Evolutionary conservation across 1,140 invertebrate genomes (phyloP).

Genomic region (Drosophila dunni): DNA sequence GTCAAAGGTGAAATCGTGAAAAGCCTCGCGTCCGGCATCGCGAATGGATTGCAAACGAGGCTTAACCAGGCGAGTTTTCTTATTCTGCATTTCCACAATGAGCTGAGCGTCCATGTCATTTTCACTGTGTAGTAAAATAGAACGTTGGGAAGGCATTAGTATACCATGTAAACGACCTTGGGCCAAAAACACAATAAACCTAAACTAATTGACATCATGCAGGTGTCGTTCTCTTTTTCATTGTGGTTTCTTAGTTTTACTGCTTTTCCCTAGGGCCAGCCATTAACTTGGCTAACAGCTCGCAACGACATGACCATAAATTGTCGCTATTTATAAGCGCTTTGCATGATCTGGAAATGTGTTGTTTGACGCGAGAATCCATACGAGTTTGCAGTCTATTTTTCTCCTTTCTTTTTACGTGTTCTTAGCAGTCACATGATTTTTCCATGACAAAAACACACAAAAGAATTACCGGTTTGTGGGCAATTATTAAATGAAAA

Average conservation of each 20-base stretch:
- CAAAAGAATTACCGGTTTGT: constrained; percentile 66
- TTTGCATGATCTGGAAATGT: constrained; percentile 31
- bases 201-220: constrained; percentile 4
- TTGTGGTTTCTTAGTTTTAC: not conserved
- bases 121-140: constrained; percentile 87
- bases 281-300: constrained; percentile 33
- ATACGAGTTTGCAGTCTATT: not conserved
- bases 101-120: constrained; percentile 92
- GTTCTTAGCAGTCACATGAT: constrained; percentile 21
- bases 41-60: constrained; percentile 87
- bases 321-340: constrained; percentile 54
- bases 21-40: constrained; percentile 87
- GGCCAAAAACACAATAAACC: constrained; percentile 3
- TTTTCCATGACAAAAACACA: constrained; percentile 34
- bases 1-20: constrained; percentile 97
- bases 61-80: constrained; percentile 93
- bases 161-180: constrained; percentile 43
- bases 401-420: not conserved
- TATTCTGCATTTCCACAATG: constrained; percentile 94
- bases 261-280: constrained; percentile 14
- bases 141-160: not conserved
- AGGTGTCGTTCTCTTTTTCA: not conserved
- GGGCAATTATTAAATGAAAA: constrained; percentile 43
- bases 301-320: constrained; percentile 48
- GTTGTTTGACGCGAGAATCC: constrained; percentile 23